Conservation (phyloP, 2,113 vertebrate genomes). For the Rhizomys pruinosus region DNA sequence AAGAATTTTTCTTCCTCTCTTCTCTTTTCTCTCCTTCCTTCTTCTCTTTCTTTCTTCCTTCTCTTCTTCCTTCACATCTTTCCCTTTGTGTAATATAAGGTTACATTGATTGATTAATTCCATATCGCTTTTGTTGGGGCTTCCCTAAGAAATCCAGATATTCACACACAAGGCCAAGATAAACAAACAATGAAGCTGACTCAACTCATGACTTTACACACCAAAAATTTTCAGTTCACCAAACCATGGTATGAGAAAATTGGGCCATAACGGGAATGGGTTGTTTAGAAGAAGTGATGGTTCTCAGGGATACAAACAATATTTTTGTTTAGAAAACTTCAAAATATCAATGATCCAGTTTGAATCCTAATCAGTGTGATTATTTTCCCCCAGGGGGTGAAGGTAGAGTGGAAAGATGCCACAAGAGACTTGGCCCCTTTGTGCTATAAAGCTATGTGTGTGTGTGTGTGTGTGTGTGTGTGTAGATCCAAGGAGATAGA, state of each 20-base stretch:
- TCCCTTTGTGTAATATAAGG: not conserved
- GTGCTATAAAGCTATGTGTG: too few species aligned
- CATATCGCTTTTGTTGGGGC: not conserved
- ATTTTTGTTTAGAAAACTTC: not conserved
- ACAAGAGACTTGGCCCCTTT: not conserved
- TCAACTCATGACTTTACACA: not conserved
- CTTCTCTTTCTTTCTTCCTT: too few species aligned
- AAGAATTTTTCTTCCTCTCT: not conserved
- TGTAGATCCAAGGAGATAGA: constrained; percentile 9
- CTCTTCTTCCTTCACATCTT: not conserved
- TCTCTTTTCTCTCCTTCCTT: not conserved
- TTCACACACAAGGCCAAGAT: constrained; percentile 18
- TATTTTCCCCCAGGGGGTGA: not conserved
- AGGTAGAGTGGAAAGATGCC: not conserved
- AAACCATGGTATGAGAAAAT: not conserved
- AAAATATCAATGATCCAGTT: not conserved
- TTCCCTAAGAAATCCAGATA: constrained; percentile 19
- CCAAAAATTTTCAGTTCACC: not conserved
- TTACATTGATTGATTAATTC: not conserved
- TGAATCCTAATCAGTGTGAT: constrained; percentile 15
- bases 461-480: too few species aligned
- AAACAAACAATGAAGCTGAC: not conserved
- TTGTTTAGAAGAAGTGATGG: not conserved
- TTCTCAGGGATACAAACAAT: not conserved
- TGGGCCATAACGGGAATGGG: not conserved